phyloP scores from a whole-genome alignment of 2,113 vertebrate species.

The Telmatochromis bifrenatus region DNA sequence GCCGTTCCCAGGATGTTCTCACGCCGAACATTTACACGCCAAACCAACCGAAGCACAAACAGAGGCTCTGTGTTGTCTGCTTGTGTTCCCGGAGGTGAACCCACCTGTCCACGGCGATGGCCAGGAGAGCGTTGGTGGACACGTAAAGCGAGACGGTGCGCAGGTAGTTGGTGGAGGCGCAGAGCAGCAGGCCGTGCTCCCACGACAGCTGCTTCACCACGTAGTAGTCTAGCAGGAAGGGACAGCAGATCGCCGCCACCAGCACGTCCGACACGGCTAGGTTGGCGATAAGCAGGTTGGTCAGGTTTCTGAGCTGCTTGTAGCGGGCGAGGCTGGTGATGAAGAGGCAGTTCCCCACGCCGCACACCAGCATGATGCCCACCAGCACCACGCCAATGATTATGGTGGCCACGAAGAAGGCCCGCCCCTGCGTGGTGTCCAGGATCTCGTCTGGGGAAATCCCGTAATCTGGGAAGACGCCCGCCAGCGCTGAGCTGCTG shows the following conservation, averaged over 20 bases:
- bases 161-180: conserved; percentile 87
- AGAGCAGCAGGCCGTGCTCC: conserved; percentile 85
- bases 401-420: conserved; percentile 83
- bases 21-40: neutral
- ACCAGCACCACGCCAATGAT: conserved; percentile 82
- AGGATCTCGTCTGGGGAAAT: conserved; percentile 76
- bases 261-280: conserved; percentile 91
- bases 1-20: neutral
- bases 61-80: neutral
- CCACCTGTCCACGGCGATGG: conserved; percentile 93
- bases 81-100: neutral
- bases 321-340: conserved; percentile 81
- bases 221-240: conserved; percentile 94
- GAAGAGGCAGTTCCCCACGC: conserved; percentile 82
- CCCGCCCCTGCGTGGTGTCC: conserved; percentile 79
- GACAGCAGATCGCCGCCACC: conserved; percentile 89
- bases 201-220: conserved; percentile 89
- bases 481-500: conserved; percentile 31
- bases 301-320: conserved; percentile 88
- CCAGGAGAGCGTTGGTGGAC: conserved; percentile 91
- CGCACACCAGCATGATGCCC: conserved; percentile 88
- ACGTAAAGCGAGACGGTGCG: conserved; percentile 87
- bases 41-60: neutral
- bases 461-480: conserved; percentile 74
- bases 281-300: conserved; percentile 90